Percentiles rank a stretch among this genome's conserved stretches.
Conservation (phyloP, 2,113 vertebrate species). For the Passer montanus region DNA sequence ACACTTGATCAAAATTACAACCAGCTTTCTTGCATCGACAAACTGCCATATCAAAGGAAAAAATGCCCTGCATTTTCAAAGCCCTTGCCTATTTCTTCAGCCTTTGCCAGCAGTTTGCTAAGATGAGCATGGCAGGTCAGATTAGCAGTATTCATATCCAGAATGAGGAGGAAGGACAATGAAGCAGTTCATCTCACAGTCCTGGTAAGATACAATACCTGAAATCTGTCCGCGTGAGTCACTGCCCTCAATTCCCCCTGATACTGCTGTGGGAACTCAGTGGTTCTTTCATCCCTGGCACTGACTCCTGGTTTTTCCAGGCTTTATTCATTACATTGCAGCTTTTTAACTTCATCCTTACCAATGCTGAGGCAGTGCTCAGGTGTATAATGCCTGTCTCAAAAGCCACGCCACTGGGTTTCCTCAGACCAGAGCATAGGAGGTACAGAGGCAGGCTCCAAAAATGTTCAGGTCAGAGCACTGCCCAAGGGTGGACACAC, state of each 20-base stretch:
- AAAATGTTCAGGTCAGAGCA: not conserved
- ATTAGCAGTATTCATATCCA: not conserved
- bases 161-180: not conserved
- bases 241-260: not conserved
- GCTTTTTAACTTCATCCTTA: not conserved
- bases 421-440: not conserved
- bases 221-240: not conserved
- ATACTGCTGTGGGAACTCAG: not conserved
- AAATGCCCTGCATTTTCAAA: not conserved
- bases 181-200: not conserved
- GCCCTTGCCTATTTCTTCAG: not conserved
- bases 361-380: not conserved
- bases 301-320: not conserved
- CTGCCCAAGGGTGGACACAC: not conserved
- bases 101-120: not conserved
- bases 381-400: not conserved
- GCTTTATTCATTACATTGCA: not conserved
- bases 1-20: not conserved
- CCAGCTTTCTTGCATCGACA: not conserved
- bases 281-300: not conserved
- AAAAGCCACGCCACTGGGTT: accelerated
- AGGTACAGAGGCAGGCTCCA: not conserved
- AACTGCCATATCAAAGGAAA: not conserved
- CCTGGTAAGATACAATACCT: not conserved
- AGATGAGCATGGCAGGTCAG: not conserved